Evolutionary conservation across 2,113 vertebrate species (phyloP), one percentile per base, ranked within the genome.

Genomic region (Panurus biarmicus): DNA sequence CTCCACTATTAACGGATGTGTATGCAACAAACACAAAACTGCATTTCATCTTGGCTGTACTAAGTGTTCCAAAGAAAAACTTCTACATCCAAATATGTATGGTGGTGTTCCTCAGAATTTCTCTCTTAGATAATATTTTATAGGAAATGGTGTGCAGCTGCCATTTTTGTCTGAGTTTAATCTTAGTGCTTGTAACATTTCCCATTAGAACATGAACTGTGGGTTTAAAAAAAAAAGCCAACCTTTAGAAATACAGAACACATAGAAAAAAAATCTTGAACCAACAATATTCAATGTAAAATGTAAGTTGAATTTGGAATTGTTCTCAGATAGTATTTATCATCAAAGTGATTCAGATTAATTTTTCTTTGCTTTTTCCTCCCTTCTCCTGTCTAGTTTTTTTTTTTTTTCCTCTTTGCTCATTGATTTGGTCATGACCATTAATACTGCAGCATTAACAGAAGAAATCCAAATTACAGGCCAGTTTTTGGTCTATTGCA

Each of bases 191-290:
- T 66, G 12, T 47, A 72, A 31, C 2, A 25, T 47, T 88, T 90
- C 19, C 8, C 35, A 7, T 26, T 29, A 64, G 8, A 45, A 18
- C 5, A 42, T 17, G 11, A 83, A 53, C 2, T 25, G 2, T 67
- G 25, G 6, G 23, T 61, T 57, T 40, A 72, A 54, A 73, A 38
- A 42, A 20, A 54, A 73, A 38, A 60, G 4, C 4, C 20, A 6
- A 28, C 7, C 2, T 14, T 48, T 87, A 13, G 22, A 44, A 60
- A 73, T 44, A 24, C 4, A 15, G 6, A 61, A 40, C 4, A 36
- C 6, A 14, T 9, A 45, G 1, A 12, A 38, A 36, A 56, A 53
- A 24, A 12, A 0, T n/a, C 3, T 2, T 3, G 1, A 50, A 26
- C 9, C 12, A 44, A 2, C 16, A 74, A 33, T 31, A 73, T 14